Base-by-base conservation (phyloP, 2,797 vertebrate genomes). In the Aulostomus chinensis region DNA sequence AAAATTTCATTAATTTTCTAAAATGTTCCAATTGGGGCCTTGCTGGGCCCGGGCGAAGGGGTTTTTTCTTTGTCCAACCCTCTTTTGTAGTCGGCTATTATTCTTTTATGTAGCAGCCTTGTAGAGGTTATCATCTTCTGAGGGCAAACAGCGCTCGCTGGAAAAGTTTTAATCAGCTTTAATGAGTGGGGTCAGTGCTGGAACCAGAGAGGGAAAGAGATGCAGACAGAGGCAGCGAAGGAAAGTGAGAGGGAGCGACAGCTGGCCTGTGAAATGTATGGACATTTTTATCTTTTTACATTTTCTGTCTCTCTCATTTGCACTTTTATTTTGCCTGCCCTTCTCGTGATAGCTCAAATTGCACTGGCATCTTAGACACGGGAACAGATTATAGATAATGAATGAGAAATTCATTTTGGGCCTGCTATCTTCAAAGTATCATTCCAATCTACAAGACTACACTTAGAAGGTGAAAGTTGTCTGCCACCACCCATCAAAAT, bases 1-100 rank as follows among this genome's bases (percentile, higher is more conserved):
- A 91, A 92, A 91, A 90, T 91, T 91, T 91, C 88, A 93, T 93
- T 92, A 89, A 93, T 92, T 93, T 92, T 92, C 88, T 89, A 91
- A 92, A 93, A 92, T 91, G 88, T 89, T 91, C 85, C 90, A 89
- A 89, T 89, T 88, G 45, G 87, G 86, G 82, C 83, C 72, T 86
- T 81, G 86, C 78, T 83, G 81, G 80, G 82, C 80, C 64, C 69
- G 35, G 80, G 69, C 56, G 33, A 79, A 78, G 73, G 69, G 26
- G 47, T 73, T 79, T 76, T 82, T 76, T 86, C 85, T 89, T 89
- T 88, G 89, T 89, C 83, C 88, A 81, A 82, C 75, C 68, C 73
- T 87, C 87, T 91, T 88, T 89, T 91, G 88, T 86, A 86, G 86
- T 86, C 67, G 43, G 62, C 84, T 85, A 85, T 89, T 90, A 88